These are phyloP conservation scores for Gymnothorax javanicus DNA, from an alignment of 2,797 vertebrate genomes.

Conservation along the genomic window DNA sequence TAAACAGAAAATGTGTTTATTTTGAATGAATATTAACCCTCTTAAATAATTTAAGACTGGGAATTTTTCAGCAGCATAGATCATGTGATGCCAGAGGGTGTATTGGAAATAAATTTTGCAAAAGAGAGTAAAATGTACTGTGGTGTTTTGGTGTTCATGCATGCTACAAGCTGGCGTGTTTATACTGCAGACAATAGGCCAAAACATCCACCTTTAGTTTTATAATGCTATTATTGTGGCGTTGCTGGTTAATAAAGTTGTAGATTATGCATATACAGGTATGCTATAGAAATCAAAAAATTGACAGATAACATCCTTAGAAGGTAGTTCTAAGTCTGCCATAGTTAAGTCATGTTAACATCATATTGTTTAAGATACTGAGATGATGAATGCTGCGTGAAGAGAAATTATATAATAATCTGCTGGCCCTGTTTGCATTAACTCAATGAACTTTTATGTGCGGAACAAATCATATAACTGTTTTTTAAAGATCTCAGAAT, in stretches of 20 bases:
- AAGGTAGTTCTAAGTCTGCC: not conserved
- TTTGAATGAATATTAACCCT: not conserved
- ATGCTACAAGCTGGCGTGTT: not conserved
- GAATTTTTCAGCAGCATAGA: not conserved
- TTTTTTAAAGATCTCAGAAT: not conserved
- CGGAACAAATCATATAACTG: not conserved
- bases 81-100: not conserved
- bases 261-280: no score
- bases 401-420: not conserved
- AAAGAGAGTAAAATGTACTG: not conserved
- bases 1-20: not conserved
- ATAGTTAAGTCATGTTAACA: not conserved
- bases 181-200: not conserved
- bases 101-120: not conserved
- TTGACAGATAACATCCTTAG: not conserved
- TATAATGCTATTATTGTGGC: not conserved
- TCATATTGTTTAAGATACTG: not conserved
- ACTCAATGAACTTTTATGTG: not conserved
- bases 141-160: not conserved
- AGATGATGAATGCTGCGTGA: not conserved
- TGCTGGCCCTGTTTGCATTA: not conserved
- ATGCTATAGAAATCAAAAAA: not conserved
- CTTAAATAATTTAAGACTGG: not conserved
- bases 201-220: not conserved
- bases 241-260: not conserved